Evolutionary conservation across 2,113 vertebrate genomes (phyloP).

Genomic region (Peromyscus polionotus): DNA sequence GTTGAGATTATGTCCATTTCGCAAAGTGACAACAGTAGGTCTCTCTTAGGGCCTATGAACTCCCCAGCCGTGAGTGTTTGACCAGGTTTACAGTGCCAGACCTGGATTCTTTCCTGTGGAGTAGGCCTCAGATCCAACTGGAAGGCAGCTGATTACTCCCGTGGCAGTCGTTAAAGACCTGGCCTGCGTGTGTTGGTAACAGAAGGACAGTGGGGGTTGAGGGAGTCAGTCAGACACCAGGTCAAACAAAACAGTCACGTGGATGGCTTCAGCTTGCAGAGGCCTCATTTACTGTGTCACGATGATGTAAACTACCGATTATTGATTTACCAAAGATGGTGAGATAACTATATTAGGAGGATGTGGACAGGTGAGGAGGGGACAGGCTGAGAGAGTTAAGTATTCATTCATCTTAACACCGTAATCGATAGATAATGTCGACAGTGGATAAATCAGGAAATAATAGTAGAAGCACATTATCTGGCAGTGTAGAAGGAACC

Average conservation of each 20-base stretch:
- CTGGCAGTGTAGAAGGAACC: slow-evolving; percentile 14
- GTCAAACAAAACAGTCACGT: background rate
- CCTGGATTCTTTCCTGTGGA: background rate
- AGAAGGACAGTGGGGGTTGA: background rate
- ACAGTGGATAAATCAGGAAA: slow-evolving; percentile 69
- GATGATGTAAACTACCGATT: slow-evolving; percentile 54
- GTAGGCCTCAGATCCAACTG: background rate
- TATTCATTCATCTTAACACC: slow-evolving; percentile 59
- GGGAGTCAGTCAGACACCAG: background rate
- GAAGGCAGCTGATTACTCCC: background rate
- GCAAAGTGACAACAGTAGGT: too few species aligned
- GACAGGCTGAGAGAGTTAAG: slow-evolving; percentile 70
- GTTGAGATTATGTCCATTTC: background rate
- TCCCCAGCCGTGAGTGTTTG: background rate
- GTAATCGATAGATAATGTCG: slow-evolving; percentile 69
- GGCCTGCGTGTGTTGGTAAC: background rate
- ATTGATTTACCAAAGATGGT: slow-evolving; percentile 74
- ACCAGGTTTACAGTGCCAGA: background rate
- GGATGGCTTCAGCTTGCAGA: slow-evolving; percentile 3
- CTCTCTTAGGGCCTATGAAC: background rate
- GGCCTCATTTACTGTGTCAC: slow-evolving; percentile 28
- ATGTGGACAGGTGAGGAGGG: slow-evolving; percentile 60
- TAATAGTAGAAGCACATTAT: slow-evolving; percentile 59
- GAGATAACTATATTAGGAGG: slow-evolving; percentile 69
- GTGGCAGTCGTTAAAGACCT: background rate